Evolutionary conservation across 2,797 vertebrate species (phyloP), one percentile per base, ranked within the genome.

Genomic region (Hippocampus kuda): DNA sequence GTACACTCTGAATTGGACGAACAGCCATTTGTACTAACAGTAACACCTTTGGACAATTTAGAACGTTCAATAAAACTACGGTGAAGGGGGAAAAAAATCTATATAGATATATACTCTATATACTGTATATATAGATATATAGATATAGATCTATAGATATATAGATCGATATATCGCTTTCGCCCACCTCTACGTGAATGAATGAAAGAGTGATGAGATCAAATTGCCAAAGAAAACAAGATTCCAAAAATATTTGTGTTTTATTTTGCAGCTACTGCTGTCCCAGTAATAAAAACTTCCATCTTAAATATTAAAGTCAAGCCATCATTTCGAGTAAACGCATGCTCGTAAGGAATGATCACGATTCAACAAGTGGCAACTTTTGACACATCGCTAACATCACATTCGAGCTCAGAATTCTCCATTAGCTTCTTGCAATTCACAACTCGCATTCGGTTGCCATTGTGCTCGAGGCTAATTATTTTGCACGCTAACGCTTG

Each of bases 191-290:
- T 22, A 20, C 56, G 18, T 26, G 27, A 12, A 27, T 13, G 34
- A 38, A 27, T 27, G 4, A 10, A 61, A 6, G 38, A 62, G 10
- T 22, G n/a, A 24, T 44, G 22, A 44, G 9, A n/a, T 42, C 24
- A 18, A 61, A 42, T 63, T 24, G 1, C 42, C 38, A 13, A 13
- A 42, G 34, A 18, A 22, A 41, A 62, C 12, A 9, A 2, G 9
- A n/a, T 20, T 65, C 42, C 44, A 65, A 65, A 65, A 65, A 65
- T 65, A 65, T 26, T 61, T 16, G 16, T 60, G 59, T 27, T 27
- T 65, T 64, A 65, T 65, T 65, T 24, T 27, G 44, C 63, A 48
- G 63, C 63, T 16, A 2, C 13, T 20, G 44, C 65, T 26, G 64
- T 16, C 42, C 26, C 46, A 27, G 22, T 30, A 15, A 53, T 66